Evolutionary conservation across 2,888 invertebrate species (phyloP), one percentile per base, ranked within the genome.

Genomic region (Euproctis similis): DNA sequence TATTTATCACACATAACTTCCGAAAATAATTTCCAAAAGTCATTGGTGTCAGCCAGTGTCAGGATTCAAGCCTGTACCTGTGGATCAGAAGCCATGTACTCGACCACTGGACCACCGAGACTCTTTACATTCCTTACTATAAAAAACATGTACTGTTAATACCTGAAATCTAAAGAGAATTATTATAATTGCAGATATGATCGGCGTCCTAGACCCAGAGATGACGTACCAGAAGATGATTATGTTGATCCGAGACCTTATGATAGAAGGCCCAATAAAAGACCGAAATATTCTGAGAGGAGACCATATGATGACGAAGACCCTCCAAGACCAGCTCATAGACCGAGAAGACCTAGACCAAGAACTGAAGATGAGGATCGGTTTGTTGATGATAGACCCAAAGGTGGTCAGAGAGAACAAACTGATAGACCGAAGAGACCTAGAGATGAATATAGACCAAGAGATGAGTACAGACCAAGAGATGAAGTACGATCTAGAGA

Each of bases 171-270:
- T n/a, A n/a, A n/a, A n/a, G n/a, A n/a, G n/a, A n/a, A n/a, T n/a
- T n/a, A n/a, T n/a, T n/a, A n/a, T n/a, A n/a, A n/a, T 68, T 70
- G 4, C 60, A 86, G 86, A 51, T 78, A 80, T 39, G 84, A 81
- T 24, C 74, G 86, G 14, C 84, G 87, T 11, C 64, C 69, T 3
- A 70, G 86, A 30, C 77, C 84, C 5, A 76, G 87, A 42, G 81
- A 86, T 2, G 71, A 78, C 25, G 39, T 36, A 25, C 39, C 46
- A 5, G 73, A 67, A 18, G 77, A 75, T 1, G 78, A 80, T 14
- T 70, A 75, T 20, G 73, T 72, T 23, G 74, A 76, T 0, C 63
- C 76, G 31, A 62, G 82, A 51, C 56, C 67, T 0, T 74, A 73
- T 34, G 74, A 77, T 7, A 73, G 81, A 47, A 67, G 78, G 47